Evolutionary conservation across 2,113 vertebrate genomes (phyloP).

Genomic region (Rhinolophus ferrumequinum): DNA sequence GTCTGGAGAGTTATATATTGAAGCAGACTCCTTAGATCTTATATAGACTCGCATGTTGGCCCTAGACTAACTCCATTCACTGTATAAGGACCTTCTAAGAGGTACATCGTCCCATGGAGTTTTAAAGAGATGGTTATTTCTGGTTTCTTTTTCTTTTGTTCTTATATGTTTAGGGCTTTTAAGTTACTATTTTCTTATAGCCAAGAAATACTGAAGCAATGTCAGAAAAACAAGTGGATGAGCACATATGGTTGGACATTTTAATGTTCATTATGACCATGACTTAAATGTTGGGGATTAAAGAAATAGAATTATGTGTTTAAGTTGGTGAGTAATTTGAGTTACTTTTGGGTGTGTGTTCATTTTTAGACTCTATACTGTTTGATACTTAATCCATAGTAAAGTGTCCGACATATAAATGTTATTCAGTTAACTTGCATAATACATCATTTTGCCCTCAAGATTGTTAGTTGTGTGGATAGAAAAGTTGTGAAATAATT

Average conservation of each 20-base stretch:
- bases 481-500: conserved; percentile 47
- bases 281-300: background rate
- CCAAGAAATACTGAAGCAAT: background rate
- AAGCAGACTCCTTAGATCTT: background rate
- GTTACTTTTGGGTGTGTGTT: background rate
- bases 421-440: background rate
- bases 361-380: background rate
- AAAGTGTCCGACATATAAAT: background rate
- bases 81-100: background rate
- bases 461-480: conserved; percentile 13
- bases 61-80: background rate
- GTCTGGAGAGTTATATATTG: background rate
- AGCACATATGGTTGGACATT: conserved; percentile 15
- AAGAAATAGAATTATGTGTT: conserved; percentile 35
- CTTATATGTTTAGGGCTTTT: background rate
- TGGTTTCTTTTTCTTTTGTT: background rate
- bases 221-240: conserved; percentile 18
- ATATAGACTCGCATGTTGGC: background rate
- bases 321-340: conserved; percentile 25
- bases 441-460: background rate
- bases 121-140: background rate
- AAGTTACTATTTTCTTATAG: conserved; percentile 24
- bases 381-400: background rate
- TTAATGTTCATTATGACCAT: conserved; percentile 15
- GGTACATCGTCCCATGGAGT: background rate